Conservation (phyloP, 92 coral and sea anemone genomes). For the Chrysogorgia sp. region DNA sequence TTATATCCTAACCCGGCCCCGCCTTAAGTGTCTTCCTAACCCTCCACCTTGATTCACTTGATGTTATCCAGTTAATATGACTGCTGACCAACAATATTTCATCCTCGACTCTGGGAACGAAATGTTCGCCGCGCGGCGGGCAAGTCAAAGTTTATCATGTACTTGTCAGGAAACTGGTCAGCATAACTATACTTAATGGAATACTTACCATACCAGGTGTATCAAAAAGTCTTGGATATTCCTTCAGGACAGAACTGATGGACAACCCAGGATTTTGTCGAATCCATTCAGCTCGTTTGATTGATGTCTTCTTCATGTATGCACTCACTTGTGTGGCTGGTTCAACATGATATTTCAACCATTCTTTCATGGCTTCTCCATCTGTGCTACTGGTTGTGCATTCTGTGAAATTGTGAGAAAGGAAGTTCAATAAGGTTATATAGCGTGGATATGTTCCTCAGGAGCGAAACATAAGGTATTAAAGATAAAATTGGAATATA, state of each 20-base stretch:
- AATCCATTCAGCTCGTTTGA: slow-evolving; percentile 28
- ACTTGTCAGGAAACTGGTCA: too few relatives aligned
- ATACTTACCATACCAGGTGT: slow-evolving; percentile 28
- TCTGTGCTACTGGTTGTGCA: not conserved
- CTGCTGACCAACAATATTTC: too few relatives aligned
- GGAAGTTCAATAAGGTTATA: too few relatives aligned
- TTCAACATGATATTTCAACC: slow-evolving; percentile 10
- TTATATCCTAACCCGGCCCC: too few relatives aligned
- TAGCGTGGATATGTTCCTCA: not conserved
- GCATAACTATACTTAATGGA: not conserved
- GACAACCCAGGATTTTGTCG: slow-evolving; percentile 20
- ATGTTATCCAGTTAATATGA: too few relatives aligned
- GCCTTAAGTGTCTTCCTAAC: too few relatives aligned
- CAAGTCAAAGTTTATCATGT: too few relatives aligned
- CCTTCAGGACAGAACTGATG: not conserved
- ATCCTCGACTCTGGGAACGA: too few relatives aligned
- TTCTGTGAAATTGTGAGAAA: not conserved
- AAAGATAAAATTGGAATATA: too few relatives aligned
- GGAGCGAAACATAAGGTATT: not conserved
- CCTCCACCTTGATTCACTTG: too few relatives aligned
- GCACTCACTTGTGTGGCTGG: too few relatives aligned
- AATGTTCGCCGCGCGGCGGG: not conserved
- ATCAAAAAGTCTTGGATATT: slow-evolving; percentile 8
- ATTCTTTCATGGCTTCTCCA: slow-evolving; percentile 12
- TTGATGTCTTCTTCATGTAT: slow-evolving; percentile 30